These are phyloP conservation scores for Epinephelus fuscoguttatus DNA, from an alignment of 2,113 vertebrate genomes.

Conservation along the genomic window DNA sequence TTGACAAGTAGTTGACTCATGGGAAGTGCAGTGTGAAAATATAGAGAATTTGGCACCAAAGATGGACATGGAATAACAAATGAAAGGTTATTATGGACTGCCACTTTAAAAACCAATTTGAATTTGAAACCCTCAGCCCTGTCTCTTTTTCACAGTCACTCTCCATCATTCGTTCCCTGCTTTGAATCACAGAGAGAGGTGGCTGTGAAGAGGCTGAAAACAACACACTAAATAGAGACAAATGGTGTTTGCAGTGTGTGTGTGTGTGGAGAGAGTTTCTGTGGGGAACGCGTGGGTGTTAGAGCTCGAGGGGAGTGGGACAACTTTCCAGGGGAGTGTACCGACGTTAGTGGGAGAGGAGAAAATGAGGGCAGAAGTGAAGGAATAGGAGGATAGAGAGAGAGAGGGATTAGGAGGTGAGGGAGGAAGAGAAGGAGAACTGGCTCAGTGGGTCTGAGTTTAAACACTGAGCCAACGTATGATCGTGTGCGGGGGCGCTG, in stretches of 20 bases:
- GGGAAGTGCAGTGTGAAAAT: not conserved
- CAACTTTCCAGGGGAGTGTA: constrained; percentile 57
- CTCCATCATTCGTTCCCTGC: not conserved
- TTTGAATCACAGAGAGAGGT: constrained; percentile 25
- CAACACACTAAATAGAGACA: constrained; percentile 30
- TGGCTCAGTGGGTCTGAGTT: constrained; percentile 32
- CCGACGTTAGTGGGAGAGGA: constrained; percentile 35
- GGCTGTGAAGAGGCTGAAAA: constrained; percentile 10
- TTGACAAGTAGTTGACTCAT: constrained; percentile 6
- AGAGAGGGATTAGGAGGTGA: constrained; percentile 28
- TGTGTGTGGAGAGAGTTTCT: constrained; percentile 8
- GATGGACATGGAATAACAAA: not conserved
- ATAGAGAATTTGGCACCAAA: constrained; percentile 1
- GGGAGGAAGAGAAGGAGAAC: not conserved
- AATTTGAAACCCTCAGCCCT: constrained; percentile 11
- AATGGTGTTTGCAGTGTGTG: constrained; percentile 34
- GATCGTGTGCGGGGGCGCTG: constrained; percentile 40
- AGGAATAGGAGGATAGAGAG: not conserved
- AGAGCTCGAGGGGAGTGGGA: constrained; percentile 43
- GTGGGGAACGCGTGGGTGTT: constrained; percentile 68
- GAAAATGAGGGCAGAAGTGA: constrained; percentile 50
- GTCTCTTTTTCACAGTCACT: constrained; percentile 2
- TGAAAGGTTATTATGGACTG: not conserved
- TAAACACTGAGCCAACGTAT: constrained; percentile 40
- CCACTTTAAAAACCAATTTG: constrained; percentile 27